phyloP scores from a whole-genome alignment of 2,113 vertebrate species.

The Megalops atlanticus region DNA sequence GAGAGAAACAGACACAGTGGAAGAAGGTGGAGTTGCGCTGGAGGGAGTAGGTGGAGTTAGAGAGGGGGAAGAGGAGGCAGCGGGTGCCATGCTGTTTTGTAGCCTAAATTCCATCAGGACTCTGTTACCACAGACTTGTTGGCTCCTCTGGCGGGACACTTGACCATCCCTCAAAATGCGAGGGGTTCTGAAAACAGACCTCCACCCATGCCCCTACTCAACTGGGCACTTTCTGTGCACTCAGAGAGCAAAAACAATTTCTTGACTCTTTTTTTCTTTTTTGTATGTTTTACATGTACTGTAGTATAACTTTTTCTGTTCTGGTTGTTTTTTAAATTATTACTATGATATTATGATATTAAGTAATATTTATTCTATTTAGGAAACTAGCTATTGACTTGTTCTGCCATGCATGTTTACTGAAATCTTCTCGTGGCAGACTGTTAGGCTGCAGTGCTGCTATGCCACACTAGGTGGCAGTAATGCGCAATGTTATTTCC shows the following conservation, averaged over 20 bases:
- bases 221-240: conserved; percentile 1
- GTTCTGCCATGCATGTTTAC: conserved; percentile 70
- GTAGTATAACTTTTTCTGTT: conserved; percentile 51
- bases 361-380: conserved; percentile 53
- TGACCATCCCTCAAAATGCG: conserved; percentile 30
- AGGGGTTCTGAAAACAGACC: conserved; percentile 28
- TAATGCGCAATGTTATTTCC: conserved; percentile 55
- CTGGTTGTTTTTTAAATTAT: conserved; percentile 42
- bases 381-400: conserved; percentile 67
- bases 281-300: conserved; percentile 35
- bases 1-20: not conserved
- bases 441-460: conserved; percentile 62
- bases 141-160: conserved; percentile 36
- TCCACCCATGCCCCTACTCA: conserved; percentile 11
- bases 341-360: conserved; percentile 52
- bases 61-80: not conserved
- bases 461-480: conserved; percentile 72
- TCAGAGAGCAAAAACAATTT: conserved; percentile 12
- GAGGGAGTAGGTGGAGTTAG: not conserved
- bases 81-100: not conserved
- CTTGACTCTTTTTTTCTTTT: conserved; percentile 15
- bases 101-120: conserved; percentile 2
- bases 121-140: conserved; percentile 30
- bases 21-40: not conserved
- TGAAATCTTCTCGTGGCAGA: conserved; percentile 53